Percentiles rank a stretch among this genome's conserved stretches.
phyloP scores from a whole-genome alignment of 2,888 invertebrate species.

The Campopleginae sp. region DNA sequence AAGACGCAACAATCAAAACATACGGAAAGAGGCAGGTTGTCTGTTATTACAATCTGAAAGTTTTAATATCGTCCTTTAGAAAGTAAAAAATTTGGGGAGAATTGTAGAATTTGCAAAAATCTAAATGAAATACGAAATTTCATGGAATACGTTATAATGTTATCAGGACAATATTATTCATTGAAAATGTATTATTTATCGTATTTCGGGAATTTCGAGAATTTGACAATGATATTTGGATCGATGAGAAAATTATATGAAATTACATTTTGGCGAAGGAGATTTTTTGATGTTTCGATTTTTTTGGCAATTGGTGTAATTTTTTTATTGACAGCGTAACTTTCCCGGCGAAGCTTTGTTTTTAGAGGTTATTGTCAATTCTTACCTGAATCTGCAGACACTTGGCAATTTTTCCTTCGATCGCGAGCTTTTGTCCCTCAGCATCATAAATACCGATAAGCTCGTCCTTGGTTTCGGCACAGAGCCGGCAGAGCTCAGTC shows the following conservation, averaged over 20 bases:
- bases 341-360: neutral
- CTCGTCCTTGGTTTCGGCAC: slow-evolving; percentile 82
- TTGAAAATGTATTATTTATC: too few relatives aligned
- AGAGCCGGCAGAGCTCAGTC: slow-evolving; percentile 83
- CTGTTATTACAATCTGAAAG: slow-evolving; percentile 80
- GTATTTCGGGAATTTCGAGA: neutral
- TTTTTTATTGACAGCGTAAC: neutral
- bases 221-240: neutral
- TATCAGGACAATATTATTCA: neutral
- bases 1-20: slow-evolving; percentile 83
- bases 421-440: slow-evolving; percentile 82
- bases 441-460: slow-evolving; percentile 83
- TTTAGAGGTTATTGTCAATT: slow-evolving; percentile 35
- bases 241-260: neutral
- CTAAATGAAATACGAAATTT: neutral
- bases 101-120: neutral
- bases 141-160: neutral
- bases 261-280: neutral
- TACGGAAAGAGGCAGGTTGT: slow-evolving; percentile 82
- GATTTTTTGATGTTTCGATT: neutral
- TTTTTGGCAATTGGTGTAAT: neutral
- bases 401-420: slow-evolving; percentile 83
- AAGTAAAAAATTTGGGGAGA: neutral
- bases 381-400: slow-evolving; percentile 84
- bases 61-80: neutral